Percentiles rank a stretch among this genome's conserved stretches.
These are phyloP conservation scores for Temnothorax ravouxi DNA, from an alignment of 2,888 invertebrate species.

Conservation along the genomic window DNA sequence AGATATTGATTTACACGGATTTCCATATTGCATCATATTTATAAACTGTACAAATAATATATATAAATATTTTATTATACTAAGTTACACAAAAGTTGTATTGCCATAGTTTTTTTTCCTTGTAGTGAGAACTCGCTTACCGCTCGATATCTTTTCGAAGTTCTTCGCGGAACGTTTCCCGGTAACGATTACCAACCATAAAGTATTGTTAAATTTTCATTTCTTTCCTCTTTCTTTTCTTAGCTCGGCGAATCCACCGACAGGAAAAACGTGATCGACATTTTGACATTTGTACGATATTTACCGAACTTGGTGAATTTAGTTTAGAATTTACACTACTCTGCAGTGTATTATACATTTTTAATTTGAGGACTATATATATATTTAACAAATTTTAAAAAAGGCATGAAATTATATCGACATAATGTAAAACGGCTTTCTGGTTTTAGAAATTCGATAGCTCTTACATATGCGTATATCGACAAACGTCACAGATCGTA, in stretches of 20 bases:
- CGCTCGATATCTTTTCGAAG: conserved; percentile 60
- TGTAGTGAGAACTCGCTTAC: conserved; percentile 55
- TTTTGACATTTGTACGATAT: conserved; percentile 11
- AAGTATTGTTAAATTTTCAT: conserved; percentile 64
- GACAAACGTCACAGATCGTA: conserved; percentile 9
- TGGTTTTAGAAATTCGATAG: not conserved
- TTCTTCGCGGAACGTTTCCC: conserved; percentile 58
- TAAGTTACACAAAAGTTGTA: not conserved
- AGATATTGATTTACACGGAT: not conserved
- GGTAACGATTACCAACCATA: conserved; percentile 62
- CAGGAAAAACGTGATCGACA: conserved; percentile 5
- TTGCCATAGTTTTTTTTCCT: conserved; percentile 67
- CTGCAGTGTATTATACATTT: no score
- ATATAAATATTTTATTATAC: not conserved
- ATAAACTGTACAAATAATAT: not conserved
- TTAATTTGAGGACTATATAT: no score
- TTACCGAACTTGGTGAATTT: not conserved
- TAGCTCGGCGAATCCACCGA: not conserved
- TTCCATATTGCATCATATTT: not conserved
- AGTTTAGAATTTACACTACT: not conserved
- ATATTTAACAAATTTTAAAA: not conserved
- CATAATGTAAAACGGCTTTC: not conserved
- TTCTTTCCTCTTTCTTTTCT: conserved; percentile 45
- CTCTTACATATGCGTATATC: not conserved
- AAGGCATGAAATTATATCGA: not conserved